Base-by-base conservation (phyloP, 2,797 vertebrate species). In the Dendrocincla fuliginosa region DNA sequence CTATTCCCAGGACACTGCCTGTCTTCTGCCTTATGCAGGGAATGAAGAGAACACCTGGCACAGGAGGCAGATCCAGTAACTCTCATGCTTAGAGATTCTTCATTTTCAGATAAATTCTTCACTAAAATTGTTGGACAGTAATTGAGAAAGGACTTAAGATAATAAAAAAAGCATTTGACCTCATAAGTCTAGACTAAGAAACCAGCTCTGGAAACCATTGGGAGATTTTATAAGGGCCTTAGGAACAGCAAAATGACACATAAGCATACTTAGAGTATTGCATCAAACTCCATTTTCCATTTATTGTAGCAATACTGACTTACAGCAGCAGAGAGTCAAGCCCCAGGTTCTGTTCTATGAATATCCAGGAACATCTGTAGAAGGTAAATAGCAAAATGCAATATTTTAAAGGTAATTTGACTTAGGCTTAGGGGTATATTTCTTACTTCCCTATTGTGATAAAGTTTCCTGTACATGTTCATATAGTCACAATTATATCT, bases 11-110 rank as follows among this genome's bases (percentile, higher is more conserved):
- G 59, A 73, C 33, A 55, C 9, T 56, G 37, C 41, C 79, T 91
- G 73, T 83, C 53, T 92, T 90, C 75, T 83, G 74, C 59, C 32
- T 85, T 77, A 61, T 57, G 32, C 15, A 49, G n/a, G 33, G 59
- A 86, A 76, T 28, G 39, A 69, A 94, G 59, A 88, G 59, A 87
- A 90, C 90, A 90, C 69, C 87, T 92, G 84, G 65, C 67, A 24
- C 37, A 88, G 84, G 28, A 88, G 37, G 49, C 37, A 91, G 44
- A 87, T 87, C 55, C 63, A 70, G 82, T 47, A 84, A 85, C 64
- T 85, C 50, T 49, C 32, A 73, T 71, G 57, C 69, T 83, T 65
- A 63, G 78, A 94, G 68, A 80, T 20, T 76, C 76, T 87, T 79
- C 6, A 37, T 35, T 80, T 69, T 60, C 20, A 41, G n/a, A n/a